These are phyloP conservation scores for Syrista parreyssii DNA, from an alignment of 2,888 invertebrate species.

Conservation along the genomic window DNA sequence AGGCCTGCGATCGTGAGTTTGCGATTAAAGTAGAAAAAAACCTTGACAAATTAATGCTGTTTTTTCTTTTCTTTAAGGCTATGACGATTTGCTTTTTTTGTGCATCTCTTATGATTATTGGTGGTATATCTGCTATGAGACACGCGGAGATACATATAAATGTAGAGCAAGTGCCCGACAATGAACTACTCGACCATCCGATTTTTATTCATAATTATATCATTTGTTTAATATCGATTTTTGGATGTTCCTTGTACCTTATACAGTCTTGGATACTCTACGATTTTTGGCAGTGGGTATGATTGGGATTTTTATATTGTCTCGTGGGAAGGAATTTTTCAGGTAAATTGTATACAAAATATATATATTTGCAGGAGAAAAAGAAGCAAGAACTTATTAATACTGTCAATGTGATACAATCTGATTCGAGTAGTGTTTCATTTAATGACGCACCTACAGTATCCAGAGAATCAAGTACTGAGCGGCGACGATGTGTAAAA, in stretches of 20 bases:
- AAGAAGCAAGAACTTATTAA: neutral
- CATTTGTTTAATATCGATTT: constrained; percentile 55
- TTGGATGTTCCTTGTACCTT: constrained; percentile 52
- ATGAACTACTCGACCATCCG: constrained; percentile 52
- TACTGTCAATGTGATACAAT: neutral
- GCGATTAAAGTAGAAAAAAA: neutral
- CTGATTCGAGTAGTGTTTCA: neutral
- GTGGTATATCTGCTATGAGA: constrained; percentile 54
- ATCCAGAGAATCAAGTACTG: neutral
- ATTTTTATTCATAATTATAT: constrained; percentile 57
- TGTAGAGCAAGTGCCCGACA: constrained; percentile 48
- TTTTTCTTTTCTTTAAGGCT: constrained; percentile 36
- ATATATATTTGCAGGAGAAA: constrained; percentile 21
- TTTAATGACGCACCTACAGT: neutral
- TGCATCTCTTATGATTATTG: constrained; percentile 42
- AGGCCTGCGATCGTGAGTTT: constrained; percentile 36
- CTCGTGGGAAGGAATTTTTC: neutral
- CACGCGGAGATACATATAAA: constrained; percentile 56
- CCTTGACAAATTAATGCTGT: neutral
- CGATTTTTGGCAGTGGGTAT: constrained; percentile 51
- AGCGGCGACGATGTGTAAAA: neutral
- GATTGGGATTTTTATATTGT: neutral
- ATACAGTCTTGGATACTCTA: constrained; percentile 52
- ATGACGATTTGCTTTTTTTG: constrained; percentile 20
- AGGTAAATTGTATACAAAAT: neutral